Evolutionary conservation across 2,113 vertebrate species (phyloP).

Genomic region (Labeo rohita): DNA sequence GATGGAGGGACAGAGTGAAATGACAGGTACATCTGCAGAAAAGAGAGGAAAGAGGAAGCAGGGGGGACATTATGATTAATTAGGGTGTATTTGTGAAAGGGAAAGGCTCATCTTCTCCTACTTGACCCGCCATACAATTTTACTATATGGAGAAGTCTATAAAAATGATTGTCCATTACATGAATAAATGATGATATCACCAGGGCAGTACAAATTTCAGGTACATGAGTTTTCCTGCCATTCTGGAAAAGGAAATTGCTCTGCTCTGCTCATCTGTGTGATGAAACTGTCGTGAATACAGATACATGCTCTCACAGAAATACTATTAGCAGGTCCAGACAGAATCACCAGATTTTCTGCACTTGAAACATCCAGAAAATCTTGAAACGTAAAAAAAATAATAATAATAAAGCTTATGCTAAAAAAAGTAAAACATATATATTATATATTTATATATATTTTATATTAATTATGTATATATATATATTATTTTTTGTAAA

Average conservation of each 20-base stretch:
- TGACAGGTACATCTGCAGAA: conserved; percentile 53
- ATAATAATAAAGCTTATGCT: not conserved
- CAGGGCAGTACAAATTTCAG: conserved; percentile 1
- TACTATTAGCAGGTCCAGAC: not conserved
- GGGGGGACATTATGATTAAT: conserved; percentile 59
- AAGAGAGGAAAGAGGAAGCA: conserved; percentile 28
- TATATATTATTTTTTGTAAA: too few species aligned
- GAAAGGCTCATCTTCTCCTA: conserved; percentile 10
- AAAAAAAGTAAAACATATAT: not conserved
- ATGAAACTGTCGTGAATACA: conserved; percentile 30
- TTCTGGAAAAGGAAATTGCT: not conserved
- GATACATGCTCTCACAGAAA: not conserved
- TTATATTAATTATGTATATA: too few species aligned
- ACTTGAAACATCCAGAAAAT: too few species aligned
- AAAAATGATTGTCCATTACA: conserved; percentile 34
- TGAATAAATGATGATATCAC: conserved; percentile 8
- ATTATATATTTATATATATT: too few species aligned
- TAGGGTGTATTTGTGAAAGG: conserved; percentile 6
- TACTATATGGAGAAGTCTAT: conserved; percentile 11
- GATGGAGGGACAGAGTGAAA: conserved; percentile 51
- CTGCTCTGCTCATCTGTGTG: conserved; percentile 30
- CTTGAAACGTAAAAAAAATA: not conserved
- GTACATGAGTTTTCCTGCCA: not conserved
- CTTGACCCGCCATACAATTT: conserved; percentile 37
- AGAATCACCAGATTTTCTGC: not conserved